Percentiles rank a stretch among this genome's conserved stretches.
phyloP scores from a whole-genome alignment of 1,140 invertebrate species.

The Habropoda laboriosa region DNA sequence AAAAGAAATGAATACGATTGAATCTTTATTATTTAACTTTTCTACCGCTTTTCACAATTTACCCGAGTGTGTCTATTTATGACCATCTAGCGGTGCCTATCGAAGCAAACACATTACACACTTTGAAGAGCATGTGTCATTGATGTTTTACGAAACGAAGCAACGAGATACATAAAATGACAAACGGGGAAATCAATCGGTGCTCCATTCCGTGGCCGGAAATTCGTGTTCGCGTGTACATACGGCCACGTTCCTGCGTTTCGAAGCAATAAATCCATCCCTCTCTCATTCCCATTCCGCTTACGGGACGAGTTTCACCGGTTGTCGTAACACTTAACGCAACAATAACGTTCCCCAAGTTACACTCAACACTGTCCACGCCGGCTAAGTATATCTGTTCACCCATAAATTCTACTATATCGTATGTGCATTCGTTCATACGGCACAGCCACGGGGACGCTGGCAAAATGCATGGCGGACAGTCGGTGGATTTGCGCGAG shows the following conservation, averaged over 20 bases:
- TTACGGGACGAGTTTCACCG: conserved; percentile 35
- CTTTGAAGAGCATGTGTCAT: background rate
- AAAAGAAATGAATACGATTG: too few relatives aligned
- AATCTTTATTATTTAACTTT: too few relatives aligned
- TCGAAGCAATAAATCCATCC: conserved; percentile 30
- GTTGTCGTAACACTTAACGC: conserved; percentile 55
- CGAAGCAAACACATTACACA: background rate
- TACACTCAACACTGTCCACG: conserved; percentile 24
- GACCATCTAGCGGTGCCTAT: background rate
- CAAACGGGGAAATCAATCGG: conserved; percentile 36
- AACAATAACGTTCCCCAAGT: conserved; percentile 55
- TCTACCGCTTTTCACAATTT: background rate
- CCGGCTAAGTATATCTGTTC: conserved; percentile 52
- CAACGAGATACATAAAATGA: conserved; percentile 7
- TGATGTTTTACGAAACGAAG: background rate
- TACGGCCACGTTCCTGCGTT: conserved; percentile 2
- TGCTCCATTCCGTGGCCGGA: conserved; percentile 29
- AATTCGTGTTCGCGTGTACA: conserved; percentile 27
- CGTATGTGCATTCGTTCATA: conserved; percentile 28
- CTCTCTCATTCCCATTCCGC: conserved; percentile 24
- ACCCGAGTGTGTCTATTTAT: background rate
- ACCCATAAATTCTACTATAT: conserved; percentile 55
- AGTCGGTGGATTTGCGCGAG: conserved; percentile 25
- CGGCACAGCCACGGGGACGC: background rate
- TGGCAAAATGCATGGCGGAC: background rate